Evolutionary conservation across 2,888 invertebrate species (phyloP).

Genomic region (Papilio protenor): DNA sequence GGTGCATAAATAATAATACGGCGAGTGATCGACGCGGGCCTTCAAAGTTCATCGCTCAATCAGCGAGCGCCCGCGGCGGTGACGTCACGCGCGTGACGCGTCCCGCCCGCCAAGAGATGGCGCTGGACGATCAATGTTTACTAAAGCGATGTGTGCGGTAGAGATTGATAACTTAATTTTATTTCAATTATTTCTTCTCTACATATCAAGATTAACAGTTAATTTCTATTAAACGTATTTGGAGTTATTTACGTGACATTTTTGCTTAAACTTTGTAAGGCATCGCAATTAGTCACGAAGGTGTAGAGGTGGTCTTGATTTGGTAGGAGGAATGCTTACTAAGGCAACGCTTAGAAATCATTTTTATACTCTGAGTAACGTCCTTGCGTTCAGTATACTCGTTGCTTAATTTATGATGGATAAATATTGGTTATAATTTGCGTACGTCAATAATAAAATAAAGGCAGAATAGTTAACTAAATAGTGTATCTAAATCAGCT

Average conservation of each 20-base stretch:
- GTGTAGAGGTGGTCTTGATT: background rate
- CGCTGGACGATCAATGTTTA: constrained; percentile 64
- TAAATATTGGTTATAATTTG: background rate
- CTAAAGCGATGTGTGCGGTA: constrained; percentile 66
- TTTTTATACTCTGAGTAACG: background rate
- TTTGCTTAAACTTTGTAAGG: background rate
- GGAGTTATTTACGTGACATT: too few relatives aligned
- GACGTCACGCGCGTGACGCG: constrained; percentile 72
- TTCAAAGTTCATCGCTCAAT: constrained; percentile 81
- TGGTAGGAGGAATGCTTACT: background rate
- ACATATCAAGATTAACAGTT: background rate
- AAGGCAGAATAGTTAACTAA: constrained; percentile 19
- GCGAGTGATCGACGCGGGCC: constrained; percentile 74
- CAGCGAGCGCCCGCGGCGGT: constrained; percentile 73
- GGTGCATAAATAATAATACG: constrained; percentile 69
- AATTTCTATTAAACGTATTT: background rate
- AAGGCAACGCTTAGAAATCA: background rate
- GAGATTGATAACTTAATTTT: constrained; percentile 22
- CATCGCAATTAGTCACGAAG: background rate
- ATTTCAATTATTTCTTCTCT: constrained; percentile 7
- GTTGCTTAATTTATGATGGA: background rate
- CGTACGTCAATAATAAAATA: constrained; percentile 23
- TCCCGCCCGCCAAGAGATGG: constrained; percentile 75
- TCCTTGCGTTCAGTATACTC: background rate
- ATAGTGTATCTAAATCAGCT: constrained; percentile 36